These are phyloP conservation scores for Rhagium mordax DNA, from an alignment of 2,888 invertebrate genomes.

Conservation along the genomic window DNA sequence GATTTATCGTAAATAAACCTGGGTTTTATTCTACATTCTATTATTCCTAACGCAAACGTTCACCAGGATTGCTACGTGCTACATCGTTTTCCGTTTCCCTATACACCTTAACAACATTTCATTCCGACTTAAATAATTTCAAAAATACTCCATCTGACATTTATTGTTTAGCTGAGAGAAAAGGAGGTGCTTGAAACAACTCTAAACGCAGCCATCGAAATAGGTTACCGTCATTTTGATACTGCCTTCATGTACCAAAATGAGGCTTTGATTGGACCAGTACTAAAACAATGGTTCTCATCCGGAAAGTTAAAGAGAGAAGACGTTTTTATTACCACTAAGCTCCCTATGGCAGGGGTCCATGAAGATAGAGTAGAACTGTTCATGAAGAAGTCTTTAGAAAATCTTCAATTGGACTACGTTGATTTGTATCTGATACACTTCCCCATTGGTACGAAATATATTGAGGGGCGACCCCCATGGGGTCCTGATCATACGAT, in stretches of 20 bases:
- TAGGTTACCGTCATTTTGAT: constrained; percentile 87
- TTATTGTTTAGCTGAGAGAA: constrained; percentile 73
- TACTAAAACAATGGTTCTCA: constrained; percentile 79
- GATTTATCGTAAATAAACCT: too few species aligned
- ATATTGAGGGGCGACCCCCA: constrained; percentile 7
- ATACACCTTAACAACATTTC: too few species aligned
- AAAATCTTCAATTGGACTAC: constrained; percentile 52
- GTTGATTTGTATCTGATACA: constrained; percentile 57
- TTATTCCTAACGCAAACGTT: too few species aligned
- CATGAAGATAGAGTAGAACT: constrained; percentile 45
- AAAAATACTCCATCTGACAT: too few species aligned
- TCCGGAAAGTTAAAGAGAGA: constrained; percentile 73
- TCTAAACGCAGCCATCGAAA: constrained; percentile 77
- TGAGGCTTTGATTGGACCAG: constrained; percentile 80
- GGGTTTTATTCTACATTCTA: too few species aligned
- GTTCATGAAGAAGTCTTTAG: constrained; percentile 51
- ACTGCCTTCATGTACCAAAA: constrained; percentile 83
- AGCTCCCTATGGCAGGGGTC: constrained; percentile 59
- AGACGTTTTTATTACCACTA: constrained; percentile 23
- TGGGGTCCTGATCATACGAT: background rate
- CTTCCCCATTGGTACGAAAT: constrained; percentile 50
- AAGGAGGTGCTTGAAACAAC: constrained; percentile 76
- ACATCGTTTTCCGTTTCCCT: too few species aligned
- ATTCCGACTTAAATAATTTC: too few species aligned
- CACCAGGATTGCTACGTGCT: too few species aligned